Percentiles rank a stretch among this genome's conserved stretches.
Evolutionary conservation across 2,797 vertebrate species (phyloP).

Genomic region (Notamacropus eugenii): DNA sequence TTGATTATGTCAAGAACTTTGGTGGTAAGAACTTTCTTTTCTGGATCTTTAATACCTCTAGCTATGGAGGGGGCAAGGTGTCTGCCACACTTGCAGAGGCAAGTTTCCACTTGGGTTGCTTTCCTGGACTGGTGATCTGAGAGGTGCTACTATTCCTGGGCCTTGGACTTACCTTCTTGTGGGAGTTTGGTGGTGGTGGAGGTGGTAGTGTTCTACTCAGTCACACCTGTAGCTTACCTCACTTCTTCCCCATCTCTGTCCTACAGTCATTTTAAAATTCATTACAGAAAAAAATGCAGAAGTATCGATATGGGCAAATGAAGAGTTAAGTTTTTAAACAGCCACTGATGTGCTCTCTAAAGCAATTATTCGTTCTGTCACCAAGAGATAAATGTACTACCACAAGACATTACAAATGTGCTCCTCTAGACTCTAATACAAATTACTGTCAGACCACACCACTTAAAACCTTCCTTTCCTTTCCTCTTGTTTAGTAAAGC

Average conservation of each 20-base stretch:
- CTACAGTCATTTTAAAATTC: conserved; percentile 43
- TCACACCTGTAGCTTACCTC: background rate
- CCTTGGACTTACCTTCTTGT: background rate
- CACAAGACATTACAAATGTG: conserved; percentile 80
- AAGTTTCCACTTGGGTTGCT: background rate
- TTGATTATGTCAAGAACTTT: background rate
- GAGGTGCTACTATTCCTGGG: background rate
- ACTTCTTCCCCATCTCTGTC: conserved; percentile 36
- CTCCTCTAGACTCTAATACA: conserved; percentile 78
- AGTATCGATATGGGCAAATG: conserved; percentile 62
- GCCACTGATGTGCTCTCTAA: conserved; percentile 77
- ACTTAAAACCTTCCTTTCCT: conserved; percentile 66
- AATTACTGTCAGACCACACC: conserved; percentile 79
- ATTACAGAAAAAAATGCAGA: conserved; percentile 4
- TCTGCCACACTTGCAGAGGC: background rate
- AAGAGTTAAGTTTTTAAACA: conserved; percentile 81
- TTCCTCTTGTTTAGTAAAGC: conserved; percentile 71
- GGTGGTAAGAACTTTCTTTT: background rate
- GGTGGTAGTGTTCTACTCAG: background rate
- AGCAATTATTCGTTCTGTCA: conserved; percentile 82
- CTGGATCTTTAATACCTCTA: background rate
- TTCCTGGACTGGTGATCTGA: background rate
- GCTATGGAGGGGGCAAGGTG: background rate
- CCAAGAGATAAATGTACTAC: conserved; percentile 81
- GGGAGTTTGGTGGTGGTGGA: background rate